Percentiles rank a stretch among this genome's conserved stretches.
phyloP scores from a whole-genome alignment of 2,888 invertebrate species.

The Dolichomitus sp. region DNA sequence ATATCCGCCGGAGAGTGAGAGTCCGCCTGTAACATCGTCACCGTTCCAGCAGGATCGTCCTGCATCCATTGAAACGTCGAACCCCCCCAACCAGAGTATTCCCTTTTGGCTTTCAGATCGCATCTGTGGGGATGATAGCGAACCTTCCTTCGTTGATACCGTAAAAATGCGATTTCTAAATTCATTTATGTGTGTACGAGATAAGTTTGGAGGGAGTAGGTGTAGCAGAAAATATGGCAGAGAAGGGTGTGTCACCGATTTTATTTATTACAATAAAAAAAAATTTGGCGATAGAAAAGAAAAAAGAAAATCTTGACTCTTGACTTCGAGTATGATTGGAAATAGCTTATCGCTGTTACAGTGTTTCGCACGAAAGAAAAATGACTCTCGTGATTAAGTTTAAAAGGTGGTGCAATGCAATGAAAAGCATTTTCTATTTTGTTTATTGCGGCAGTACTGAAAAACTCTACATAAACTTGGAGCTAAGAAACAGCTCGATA shows the following conservation, averaged over 20 bases:
- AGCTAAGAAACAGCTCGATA: too few species aligned
- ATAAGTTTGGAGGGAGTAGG: neutral
- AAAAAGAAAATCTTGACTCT: too few species aligned
- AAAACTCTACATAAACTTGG: too few species aligned
- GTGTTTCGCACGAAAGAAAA: too few species aligned
- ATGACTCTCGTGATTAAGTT: too few species aligned
- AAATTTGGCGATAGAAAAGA: neutral
- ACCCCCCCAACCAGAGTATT: slow-evolving; percentile 49
- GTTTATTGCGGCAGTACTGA: too few species aligned
- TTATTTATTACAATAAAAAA: neutral
- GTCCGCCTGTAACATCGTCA: slow-evolving; percentile 56
- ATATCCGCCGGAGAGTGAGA: slow-evolving; percentile 61
- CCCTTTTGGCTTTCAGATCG: slow-evolving; percentile 37
- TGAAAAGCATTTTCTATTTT: too few species aligned
- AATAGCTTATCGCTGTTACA: too few species aligned
- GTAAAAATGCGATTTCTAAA: slow-evolving; percentile 53
- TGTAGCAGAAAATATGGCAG: neutral
- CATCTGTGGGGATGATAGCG: slow-evolving; percentile 32
- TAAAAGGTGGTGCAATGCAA: too few species aligned
- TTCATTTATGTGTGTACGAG: neutral
- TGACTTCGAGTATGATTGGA: too few species aligned
- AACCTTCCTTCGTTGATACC: slow-evolving; percentile 35
- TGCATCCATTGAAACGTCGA: slow-evolving; percentile 59
- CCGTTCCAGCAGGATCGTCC: slow-evolving; percentile 37
- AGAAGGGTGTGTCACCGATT: neutral